Conservation (phyloP, 2,797 vertebrate genomes). For the Euthynnus affinis region DNA sequence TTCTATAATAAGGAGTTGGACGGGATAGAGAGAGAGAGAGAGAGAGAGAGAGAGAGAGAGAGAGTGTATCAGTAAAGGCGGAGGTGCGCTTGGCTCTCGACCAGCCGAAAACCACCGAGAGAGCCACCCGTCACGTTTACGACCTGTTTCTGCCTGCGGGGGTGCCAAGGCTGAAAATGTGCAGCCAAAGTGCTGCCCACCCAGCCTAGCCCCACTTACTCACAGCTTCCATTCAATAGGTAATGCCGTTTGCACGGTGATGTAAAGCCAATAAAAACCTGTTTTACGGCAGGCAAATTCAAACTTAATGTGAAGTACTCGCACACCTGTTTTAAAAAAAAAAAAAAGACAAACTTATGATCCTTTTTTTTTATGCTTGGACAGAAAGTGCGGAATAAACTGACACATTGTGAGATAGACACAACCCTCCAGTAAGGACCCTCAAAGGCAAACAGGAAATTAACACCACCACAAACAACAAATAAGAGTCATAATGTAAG, state of each 20-base stretch:
- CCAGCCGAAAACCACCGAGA: constrained; percentile 35
- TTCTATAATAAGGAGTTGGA: neutral
- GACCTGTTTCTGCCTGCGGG: constrained; percentile 57
- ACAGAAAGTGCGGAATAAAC: neutral
- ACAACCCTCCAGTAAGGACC: neutral
- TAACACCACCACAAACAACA: constrained; percentile 60
- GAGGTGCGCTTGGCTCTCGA: constrained; percentile 37
- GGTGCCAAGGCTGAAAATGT: constrained; percentile 62
- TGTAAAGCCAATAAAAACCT: constrained; percentile 64
- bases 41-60: too few species aligned
- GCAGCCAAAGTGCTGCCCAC: constrained; percentile 80
- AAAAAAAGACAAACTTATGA: neutral
- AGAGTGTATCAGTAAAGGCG: constrained; percentile 7
- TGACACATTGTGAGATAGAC: neutral
- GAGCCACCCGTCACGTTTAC: constrained; percentile 72
- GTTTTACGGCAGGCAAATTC: constrained; percentile 38
- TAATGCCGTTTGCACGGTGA: constrained; percentile 56
- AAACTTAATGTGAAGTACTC: constrained; percentile 35
- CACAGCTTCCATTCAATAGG: constrained; percentile 70
- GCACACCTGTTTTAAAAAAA: constrained; percentile 60
- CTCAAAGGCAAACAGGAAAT: constrained; percentile 61
- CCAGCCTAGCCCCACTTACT: constrained; percentile 70
- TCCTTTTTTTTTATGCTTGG: neutral
- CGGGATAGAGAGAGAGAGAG: too few species aligned
- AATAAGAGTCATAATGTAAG: constrained; percentile 32